These are phyloP conservation scores for Cryptocheilus praepositus DNA, from an alignment of 2,888 invertebrate species.

Conservation along the genomic window DNA sequence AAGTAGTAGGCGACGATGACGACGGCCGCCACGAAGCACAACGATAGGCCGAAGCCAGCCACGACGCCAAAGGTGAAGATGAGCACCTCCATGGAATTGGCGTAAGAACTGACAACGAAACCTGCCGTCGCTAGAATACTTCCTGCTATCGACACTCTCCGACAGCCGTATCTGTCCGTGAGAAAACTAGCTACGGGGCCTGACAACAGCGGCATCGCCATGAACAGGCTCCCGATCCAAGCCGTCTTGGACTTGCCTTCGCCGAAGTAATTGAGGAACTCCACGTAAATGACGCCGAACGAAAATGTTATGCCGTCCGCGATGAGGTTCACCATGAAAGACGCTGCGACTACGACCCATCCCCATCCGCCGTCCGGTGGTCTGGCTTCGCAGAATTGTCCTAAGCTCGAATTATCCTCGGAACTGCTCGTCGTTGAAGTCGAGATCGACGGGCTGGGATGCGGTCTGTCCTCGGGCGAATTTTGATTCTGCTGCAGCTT, in stretches of 20 bases:
- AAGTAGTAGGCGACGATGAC: slow-evolving; percentile 94
- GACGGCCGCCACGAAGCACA: slow-evolving; percentile 93
- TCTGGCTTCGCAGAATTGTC: slow-evolving; percentile 81
- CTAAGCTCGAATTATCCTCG: slow-evolving; percentile 80
- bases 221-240: slow-evolving; percentile 92
- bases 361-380: slow-evolving; percentile 95
- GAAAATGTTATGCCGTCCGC: slow-evolving; percentile 95
- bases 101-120: slow-evolving; percentile 86
- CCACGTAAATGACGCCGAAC: slow-evolving; percentile 92
- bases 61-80: slow-evolving; percentile 89
- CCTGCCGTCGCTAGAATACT: slow-evolving; percentile 85
- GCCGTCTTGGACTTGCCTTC: slow-evolving; percentile 91
- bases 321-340: slow-evolving; percentile 92
- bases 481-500: slow-evolving; percentile 35
- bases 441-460: slow-evolving; percentile 68
- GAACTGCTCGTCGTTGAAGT: slow-evolving; percentile 76
- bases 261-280: slow-evolving; percentile 89
- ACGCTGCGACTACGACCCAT: slow-evolving; percentile 93
- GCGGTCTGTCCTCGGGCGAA: slow-evolving; percentile 48
- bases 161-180: slow-evolving; percentile 89
- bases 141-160: slow-evolving; percentile 86
- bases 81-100: slow-evolving; percentile 85
- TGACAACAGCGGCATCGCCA: slow-evolving; percentile 91
- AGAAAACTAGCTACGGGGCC: slow-evolving; percentile 90
- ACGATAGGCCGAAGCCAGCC: slow-evolving; percentile 89